Percentiles rank a stretch among this genome's conserved stretches.
phyloP scores from a whole-genome alignment of 1,140 invertebrate genomes.

The Luehdorfia chinensis region DNA sequence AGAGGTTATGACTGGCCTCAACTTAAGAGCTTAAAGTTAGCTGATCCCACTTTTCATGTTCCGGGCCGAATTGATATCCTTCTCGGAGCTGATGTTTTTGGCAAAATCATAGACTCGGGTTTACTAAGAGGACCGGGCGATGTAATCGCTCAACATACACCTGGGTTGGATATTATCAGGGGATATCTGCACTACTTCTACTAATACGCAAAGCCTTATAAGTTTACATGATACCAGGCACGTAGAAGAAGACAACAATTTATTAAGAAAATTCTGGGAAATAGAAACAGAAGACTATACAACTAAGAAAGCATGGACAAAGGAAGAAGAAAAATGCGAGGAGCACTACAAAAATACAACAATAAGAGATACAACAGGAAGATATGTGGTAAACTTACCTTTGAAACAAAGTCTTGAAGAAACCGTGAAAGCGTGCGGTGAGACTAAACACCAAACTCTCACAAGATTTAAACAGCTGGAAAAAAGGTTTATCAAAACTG shows the following conservation, averaged over 20 bases:
- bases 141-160: constrained; percentile 28
- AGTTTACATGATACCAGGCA: constrained; percentile 20
- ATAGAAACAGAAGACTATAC: constrained; percentile 25
- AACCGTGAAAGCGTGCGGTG: no score
- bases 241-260: constrained; percentile 25
- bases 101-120: constrained; percentile 30
- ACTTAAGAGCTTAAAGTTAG: constrained; percentile 22
- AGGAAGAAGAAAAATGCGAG: no score
- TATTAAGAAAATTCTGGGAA: constrained; percentile 33
- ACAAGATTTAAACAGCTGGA: constrained; percentile 31
- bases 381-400: no score
- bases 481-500: constrained; percentile 22
- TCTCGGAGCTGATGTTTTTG: constrained; percentile 27
- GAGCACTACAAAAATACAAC: no score
- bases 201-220: constrained; percentile 21
- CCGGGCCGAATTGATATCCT: constrained; percentile 27
- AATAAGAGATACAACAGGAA: no score
- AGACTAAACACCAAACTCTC: no score
- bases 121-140: constrained; percentile 21
- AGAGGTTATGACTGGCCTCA: not conserved
- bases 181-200: no score
- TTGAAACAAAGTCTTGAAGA: no score
- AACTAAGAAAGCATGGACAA: constrained; percentile 20
- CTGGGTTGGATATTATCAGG: constrained; percentile 33
- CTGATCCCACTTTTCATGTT: constrained; percentile 24